Conservation (phyloP, 2,888 invertebrate species). For the Drosophila buzzatii region DNA sequence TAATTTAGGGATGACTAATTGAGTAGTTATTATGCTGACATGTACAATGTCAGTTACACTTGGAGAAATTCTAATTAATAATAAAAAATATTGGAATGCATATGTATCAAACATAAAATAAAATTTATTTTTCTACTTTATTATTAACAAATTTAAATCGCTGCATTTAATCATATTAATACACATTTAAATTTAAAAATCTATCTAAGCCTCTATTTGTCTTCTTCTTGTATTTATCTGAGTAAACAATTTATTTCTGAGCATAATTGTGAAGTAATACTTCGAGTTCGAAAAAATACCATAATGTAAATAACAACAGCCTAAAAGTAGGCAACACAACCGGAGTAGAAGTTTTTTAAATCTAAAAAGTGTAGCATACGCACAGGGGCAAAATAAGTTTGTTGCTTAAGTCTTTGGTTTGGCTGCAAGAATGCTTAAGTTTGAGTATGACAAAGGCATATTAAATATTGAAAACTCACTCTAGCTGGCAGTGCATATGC, state of each 20-base stretch:
- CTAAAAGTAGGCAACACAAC: conserved; percentile 33
- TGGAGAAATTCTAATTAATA: too few species aligned
- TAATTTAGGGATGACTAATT: conserved; percentile 18
- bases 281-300: conserved; percentile 17
- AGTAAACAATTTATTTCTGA: too few species aligned
- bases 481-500: neutral
- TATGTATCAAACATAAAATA: too few species aligned
- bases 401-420: conserved; percentile 77
- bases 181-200: too few species aligned
- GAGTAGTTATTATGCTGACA: neutral
- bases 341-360: fast-evolving
- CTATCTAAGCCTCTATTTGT: too few species aligned
- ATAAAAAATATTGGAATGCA: too few species aligned
- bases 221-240: neutral
- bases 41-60: neutral
- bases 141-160: too few species aligned
- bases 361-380: conserved; percentile 32
- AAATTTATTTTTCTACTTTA: too few species aligned
- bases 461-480: neutral
- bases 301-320: neutral
- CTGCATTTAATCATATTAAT: too few species aligned
- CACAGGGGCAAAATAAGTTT: conserved; percentile 42
- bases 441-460: neutral
- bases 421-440: neutral
- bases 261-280: neutral